Percentiles rank a stretch among this genome's conserved stretches.
phyloP scores from a whole-genome alignment of 2,113 vertebrate genomes.

The Mandrillus leucophaeus region DNA sequence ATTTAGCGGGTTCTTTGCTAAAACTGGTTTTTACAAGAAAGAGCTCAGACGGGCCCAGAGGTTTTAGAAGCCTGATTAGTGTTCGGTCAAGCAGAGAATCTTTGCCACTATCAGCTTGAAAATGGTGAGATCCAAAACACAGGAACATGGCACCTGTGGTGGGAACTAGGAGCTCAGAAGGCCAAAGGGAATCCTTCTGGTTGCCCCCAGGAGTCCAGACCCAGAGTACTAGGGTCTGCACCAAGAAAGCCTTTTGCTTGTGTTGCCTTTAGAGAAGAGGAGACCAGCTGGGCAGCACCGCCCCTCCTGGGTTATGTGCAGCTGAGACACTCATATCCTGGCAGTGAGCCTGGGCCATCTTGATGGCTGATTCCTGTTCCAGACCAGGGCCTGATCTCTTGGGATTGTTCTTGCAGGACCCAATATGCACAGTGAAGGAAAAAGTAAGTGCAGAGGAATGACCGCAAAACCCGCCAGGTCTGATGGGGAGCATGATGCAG shows the following conservation, averaged over 20 bases:
- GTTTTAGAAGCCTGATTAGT: not conserved
- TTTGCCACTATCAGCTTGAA: not conserved
- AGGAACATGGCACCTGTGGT: not conserved
- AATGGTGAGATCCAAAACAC: not conserved
- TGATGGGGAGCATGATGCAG: rapidly evolving
- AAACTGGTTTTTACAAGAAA: not conserved
- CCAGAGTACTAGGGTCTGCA: not conserved
- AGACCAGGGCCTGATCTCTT: not conserved
- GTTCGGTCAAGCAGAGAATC: not conserved
- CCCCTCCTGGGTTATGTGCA: too few species aligned
- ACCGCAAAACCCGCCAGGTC: not conserved
- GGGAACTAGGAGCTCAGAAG: not conserved
- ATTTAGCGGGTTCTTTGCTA: too few species aligned
- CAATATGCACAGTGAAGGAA: not conserved
- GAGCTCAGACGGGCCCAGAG: not conserved
- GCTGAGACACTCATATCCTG: rapidly evolving
- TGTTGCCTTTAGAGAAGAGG: not conserved
- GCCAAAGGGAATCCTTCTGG: not conserved
- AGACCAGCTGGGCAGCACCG: not conserved
- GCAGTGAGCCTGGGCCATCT: not conserved
- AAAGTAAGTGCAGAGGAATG: not conserved
- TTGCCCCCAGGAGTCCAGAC: not conserved
- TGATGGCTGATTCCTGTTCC: not conserved
- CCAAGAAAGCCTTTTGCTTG: too few species aligned
- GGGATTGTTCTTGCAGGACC: not conserved